These are phyloP conservation scores for Odontomachus brunneus DNA, from an alignment of 1,140 invertebrate genomes.

Conservation along the genomic window DNA sequence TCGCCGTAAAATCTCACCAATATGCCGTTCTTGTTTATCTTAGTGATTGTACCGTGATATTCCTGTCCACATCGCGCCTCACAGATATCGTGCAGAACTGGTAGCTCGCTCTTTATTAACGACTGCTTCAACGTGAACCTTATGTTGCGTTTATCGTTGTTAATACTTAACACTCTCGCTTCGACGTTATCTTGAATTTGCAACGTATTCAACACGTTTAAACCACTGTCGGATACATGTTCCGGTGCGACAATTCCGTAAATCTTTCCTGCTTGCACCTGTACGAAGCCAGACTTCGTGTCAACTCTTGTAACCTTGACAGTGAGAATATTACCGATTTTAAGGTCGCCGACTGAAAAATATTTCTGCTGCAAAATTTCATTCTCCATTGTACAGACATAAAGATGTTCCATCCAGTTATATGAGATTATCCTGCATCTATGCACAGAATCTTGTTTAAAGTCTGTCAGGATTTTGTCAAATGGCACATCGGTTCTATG, in stretches of 20 bases:
- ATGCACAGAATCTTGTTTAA: conserved; percentile 85
- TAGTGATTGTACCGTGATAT: conserved; percentile 87
- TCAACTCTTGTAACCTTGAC: conserved; percentile 82
- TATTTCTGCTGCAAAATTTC: conserved; percentile 85
- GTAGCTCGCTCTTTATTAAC: conserved; percentile 84
- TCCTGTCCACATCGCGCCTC: conserved; percentile 84
- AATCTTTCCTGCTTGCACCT: conserved; percentile 79
- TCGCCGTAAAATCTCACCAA: conserved; percentile 88
- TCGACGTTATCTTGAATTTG: conserved; percentile 83
- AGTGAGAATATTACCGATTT: conserved; percentile 85
- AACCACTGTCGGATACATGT: conserved; percentile 74
- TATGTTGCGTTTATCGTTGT: conserved; percentile 79
- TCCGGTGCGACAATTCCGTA: conserved; percentile 79
- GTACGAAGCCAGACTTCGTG: conserved; percentile 72
- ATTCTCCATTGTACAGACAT: conserved; percentile 87
- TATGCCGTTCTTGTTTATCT: conserved; percentile 83
- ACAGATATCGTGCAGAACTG: conserved; percentile 83
- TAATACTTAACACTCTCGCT: conserved; percentile 85
- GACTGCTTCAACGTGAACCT: conserved; percentile 87
- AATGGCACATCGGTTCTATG: conserved; percentile 84
- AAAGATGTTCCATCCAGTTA: conserved; percentile 86
- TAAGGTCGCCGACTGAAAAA: conserved; percentile 85
- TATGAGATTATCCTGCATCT: conserved; percentile 87
- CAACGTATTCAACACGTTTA: conserved; percentile 72
- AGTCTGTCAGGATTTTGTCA: conserved; percentile 83